phyloP scores from a whole-genome alignment of 2,888 invertebrate species.

The Flexamia atlantica region DNA sequence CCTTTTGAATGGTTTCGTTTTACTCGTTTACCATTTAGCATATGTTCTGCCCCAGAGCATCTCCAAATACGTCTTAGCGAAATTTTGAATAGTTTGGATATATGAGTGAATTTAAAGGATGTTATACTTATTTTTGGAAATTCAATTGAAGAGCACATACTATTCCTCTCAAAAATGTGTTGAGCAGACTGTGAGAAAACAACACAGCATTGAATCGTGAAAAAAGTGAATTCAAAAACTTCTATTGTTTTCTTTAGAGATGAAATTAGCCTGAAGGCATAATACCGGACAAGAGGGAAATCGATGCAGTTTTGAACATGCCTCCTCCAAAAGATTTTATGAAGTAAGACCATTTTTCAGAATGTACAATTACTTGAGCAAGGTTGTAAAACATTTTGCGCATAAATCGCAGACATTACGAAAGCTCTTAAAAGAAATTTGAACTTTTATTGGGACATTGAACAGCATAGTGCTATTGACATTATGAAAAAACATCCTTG shows the following conservation, averaged over 20 bases:
- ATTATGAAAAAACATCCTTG: not conserved
- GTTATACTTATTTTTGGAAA: conserved; percentile 61
- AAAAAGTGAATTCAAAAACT: conserved; percentile 14
- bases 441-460: conserved; percentile 26
- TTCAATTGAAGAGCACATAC: conserved; percentile 63
- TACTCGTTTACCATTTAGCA: conserved; percentile 67
- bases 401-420: not conserved
- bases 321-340: conserved; percentile 66
- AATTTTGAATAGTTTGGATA: conserved; percentile 51
- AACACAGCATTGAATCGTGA: conserved; percentile 42
- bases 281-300: not conserved
- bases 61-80: conserved; percentile 43
- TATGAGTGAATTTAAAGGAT: conserved; percentile 62
- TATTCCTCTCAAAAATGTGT: conserved; percentile 32
- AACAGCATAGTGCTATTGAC: not conserved
- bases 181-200: conserved; percentile 47
- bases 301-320: not conserved
- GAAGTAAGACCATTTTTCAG: conserved; percentile 66
- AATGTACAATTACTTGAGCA: conserved; percentile 62
- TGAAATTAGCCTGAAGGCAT: conserved; percentile 15
- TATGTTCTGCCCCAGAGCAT: conserved; percentile 65
- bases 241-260: not conserved
- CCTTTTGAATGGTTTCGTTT: conserved; percentile 66
- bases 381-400: conserved; percentile 58
- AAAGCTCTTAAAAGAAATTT: conserved; percentile 3